Evolutionary conservation across 1,140 invertebrate species (phyloP).

Genomic region (Penaeus vannamei): DNA sequence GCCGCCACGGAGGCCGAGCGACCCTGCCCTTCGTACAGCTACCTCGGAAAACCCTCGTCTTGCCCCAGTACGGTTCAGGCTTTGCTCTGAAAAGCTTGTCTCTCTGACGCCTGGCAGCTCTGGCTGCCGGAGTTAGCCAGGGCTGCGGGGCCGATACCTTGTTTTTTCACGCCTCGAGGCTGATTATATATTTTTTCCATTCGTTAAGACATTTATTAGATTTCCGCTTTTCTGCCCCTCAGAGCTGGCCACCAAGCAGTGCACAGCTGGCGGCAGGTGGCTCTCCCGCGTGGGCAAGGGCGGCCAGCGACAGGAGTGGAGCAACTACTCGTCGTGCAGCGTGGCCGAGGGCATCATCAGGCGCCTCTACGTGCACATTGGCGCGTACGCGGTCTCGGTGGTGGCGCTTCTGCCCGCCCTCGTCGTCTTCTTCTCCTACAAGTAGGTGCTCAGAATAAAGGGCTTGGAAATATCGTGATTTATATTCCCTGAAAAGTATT

Average conservation of each 20-base stretch:
- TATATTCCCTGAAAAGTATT: no score
- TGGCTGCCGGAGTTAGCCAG: no score
- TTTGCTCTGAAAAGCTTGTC: no score
- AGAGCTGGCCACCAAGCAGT: constrained; percentile 71
- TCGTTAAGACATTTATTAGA: neutral
- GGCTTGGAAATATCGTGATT: neutral
- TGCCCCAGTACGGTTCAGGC: constrained; percentile 70
- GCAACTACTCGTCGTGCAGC: constrained; percentile 71
- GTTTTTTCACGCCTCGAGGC: no score
- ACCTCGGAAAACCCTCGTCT: constrained; percentile 69
- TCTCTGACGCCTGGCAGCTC: no score
- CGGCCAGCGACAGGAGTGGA: constrained; percentile 71
- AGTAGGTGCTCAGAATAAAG: constrained; percentile 69
- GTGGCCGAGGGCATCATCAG: constrained; percentile 68
- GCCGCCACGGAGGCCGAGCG: constrained; percentile 64
- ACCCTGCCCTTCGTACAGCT: constrained; percentile 72
- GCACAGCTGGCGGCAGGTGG: constrained; percentile 70
- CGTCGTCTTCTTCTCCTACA: constrained; percentile 72
- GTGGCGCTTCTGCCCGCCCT: constrained; percentile 72
- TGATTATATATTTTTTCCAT: no score
- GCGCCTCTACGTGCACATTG: constrained; percentile 70
- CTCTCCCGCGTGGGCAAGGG: constrained; percentile 51
- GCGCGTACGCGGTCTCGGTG: constrained; percentile 71
- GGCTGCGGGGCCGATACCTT: no score
- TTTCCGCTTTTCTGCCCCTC: neutral